Conservation (phyloP, 2,113 vertebrate genomes). For the Engraulis encrasicolus region DNA sequence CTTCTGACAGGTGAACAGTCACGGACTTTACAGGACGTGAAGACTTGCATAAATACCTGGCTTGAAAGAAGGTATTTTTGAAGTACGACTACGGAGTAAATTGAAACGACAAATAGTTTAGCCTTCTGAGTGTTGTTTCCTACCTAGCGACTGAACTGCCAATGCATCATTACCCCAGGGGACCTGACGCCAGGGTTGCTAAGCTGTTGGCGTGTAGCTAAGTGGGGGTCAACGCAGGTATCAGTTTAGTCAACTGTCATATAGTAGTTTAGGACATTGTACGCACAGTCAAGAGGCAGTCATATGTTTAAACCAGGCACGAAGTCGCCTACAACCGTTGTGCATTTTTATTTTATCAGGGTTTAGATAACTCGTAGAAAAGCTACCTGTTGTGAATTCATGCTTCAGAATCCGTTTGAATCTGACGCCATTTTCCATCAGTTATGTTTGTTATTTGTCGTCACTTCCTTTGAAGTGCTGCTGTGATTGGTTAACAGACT, state of each 20-base stretch:
- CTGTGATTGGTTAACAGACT: not conserved
- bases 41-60: too few relatives aligned
- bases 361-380: constrained; percentile 27
- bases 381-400: not conserved
- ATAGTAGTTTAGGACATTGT: not conserved
- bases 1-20: not conserved
- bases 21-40: not conserved
- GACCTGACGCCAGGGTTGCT: not conserved
- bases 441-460: constrained; percentile 30
- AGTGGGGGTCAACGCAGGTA: not conserved
- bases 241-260: too few relatives aligned
- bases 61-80: too few relatives aligned
- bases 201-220: not conserved
- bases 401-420: constrained; percentile 60
- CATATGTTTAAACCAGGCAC: not conserved
- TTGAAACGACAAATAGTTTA: too few relatives aligned
- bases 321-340: not conserved
- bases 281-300: not conserved
- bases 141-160: not conserved
- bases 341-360: not conserved
- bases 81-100: too few relatives aligned
- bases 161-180: not conserved
- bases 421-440: constrained; percentile 74
- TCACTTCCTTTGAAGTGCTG: not conserved
- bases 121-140: too few relatives aligned